Conservation (phyloP, 2,797 vertebrate genomes). For the Danio choprae region DNA sequence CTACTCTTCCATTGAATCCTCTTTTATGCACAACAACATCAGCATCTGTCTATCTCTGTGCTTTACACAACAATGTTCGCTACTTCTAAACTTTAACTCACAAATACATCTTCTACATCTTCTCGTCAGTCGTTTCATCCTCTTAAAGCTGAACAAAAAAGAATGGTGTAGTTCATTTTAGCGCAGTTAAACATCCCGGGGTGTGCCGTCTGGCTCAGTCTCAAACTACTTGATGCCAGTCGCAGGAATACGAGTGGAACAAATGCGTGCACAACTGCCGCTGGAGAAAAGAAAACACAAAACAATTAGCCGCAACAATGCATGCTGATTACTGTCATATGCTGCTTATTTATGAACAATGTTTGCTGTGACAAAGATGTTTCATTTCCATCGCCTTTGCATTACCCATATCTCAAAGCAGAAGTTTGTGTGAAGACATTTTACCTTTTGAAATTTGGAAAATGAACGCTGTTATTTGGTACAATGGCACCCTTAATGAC, state of each 20-base stretch:
- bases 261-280: constrained; percentile 31
- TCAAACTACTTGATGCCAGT: constrained; percentile 54
- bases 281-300: constrained; percentile 34
- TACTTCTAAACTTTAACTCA: constrained; percentile 53
- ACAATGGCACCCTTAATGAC: constrained; percentile 21
- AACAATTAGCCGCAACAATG: constrained; percentile 44
- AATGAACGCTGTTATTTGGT: constrained; percentile 9
- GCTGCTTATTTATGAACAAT: constrained; percentile 37
- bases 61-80: constrained; percentile 30
- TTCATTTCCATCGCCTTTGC: constrained; percentile 19
- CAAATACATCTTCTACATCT: constrained; percentile 61
- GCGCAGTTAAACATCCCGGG: constrained; percentile 56
- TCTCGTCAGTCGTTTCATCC: constrained; percentile 63
- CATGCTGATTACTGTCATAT: constrained; percentile 32
- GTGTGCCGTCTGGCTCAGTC: constrained; percentile 59
- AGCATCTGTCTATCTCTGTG: constrained; percentile 43
- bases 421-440: constrained; percentile 8
- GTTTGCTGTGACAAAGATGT: constrained; percentile 29
- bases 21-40: constrained; percentile 22
- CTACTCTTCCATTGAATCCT: constrained; percentile 44
- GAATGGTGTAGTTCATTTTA: constrained; percentile 30
- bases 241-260: constrained; percentile 36
- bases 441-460: not conserved
- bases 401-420: constrained; percentile 17
- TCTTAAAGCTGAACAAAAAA: constrained; percentile 62